phyloP scores from a whole-genome alignment of 2,797 vertebrate genomes.

The Catharus ustulatus region DNA sequence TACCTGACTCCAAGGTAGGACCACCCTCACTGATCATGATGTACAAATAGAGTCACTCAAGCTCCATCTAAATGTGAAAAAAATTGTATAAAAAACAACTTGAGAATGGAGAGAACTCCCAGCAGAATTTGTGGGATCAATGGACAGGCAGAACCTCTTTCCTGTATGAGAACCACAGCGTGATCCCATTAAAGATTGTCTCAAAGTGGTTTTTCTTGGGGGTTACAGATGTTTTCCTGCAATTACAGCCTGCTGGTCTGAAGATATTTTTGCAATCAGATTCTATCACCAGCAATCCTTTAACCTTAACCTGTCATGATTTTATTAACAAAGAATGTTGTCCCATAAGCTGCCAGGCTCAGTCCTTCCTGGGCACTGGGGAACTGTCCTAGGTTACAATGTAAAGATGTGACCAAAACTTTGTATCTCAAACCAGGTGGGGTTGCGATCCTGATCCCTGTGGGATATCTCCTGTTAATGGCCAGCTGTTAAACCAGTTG shows the following conservation, averaged over 20 bases:
- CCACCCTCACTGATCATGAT: not conserved
- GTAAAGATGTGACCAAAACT: too few relatives aligned
- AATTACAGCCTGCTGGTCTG: too few relatives aligned
- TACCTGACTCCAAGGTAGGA: fast-evolving
- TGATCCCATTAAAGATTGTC: not conserved
- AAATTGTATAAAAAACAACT: not conserved
- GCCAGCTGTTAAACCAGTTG: too few relatives aligned
- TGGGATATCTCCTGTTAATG: too few relatives aligned
- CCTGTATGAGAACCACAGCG: not conserved
- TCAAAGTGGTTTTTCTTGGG: not conserved
- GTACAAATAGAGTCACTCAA: not conserved
- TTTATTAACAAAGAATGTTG: not conserved
- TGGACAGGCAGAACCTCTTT: not conserved
- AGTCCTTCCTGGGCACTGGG: too few relatives aligned
- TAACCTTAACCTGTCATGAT: fast-evolving
- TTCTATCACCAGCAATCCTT: fast-evolving
- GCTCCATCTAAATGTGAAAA: not conserved
- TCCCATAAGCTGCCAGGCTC: not conserved
- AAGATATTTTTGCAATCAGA: not conserved
- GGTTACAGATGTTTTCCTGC: not conserved
- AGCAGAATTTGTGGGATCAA: not conserved
- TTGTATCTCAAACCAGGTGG: too few relatives aligned
- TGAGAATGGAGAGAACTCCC: not conserved
- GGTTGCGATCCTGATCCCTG: too few relatives aligned
- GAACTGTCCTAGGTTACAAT: too few relatives aligned